These are phyloP conservation scores for Mustela lutreola DNA, from an alignment of 2,113 vertebrate species.

Conservation along the genomic window DNA sequence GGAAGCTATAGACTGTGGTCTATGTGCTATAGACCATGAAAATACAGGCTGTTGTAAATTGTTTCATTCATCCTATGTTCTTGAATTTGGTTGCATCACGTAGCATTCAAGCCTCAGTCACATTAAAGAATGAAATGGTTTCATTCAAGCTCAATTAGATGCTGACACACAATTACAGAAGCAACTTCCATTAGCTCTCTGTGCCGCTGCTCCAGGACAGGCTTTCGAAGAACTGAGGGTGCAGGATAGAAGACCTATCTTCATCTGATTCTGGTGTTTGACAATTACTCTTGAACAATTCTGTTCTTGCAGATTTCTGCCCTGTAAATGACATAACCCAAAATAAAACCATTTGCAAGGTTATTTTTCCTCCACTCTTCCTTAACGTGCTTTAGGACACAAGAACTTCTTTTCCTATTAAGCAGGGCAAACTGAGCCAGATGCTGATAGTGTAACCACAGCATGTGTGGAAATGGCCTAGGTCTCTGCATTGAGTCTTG, in stretches of 20 bases:
- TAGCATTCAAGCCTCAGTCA: neutral
- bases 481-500: neutral
- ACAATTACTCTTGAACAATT: neutral
- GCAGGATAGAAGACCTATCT: neutral
- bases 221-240: neutral
- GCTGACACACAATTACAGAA: neutral
- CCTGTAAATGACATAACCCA: neutral
- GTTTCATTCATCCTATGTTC: neutral
- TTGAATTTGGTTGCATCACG: neutral
- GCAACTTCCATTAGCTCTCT: neutral
- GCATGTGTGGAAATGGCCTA: neutral
- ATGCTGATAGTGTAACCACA: neutral
- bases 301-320: neutral
- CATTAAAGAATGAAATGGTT: neutral
- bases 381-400: neutral
- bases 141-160: neutral
- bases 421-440: neutral
- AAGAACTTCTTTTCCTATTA: neutral
- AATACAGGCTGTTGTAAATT: neutral
- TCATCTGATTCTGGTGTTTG: neutral
- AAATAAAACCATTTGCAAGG: slow-evolving; percentile 2
- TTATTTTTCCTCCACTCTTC: neutral
- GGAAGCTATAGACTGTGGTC: too few relatives aligned
- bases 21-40: too few relatives aligned
- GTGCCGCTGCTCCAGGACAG: neutral